A percentile compares a stretch with the other conserved stretches of the same genome.
These are phyloP conservation scores for Glyptemys insculpta DNA, from an alignment of 2,797 vertebrate genomes.

Conservation along the genomic window DNA sequence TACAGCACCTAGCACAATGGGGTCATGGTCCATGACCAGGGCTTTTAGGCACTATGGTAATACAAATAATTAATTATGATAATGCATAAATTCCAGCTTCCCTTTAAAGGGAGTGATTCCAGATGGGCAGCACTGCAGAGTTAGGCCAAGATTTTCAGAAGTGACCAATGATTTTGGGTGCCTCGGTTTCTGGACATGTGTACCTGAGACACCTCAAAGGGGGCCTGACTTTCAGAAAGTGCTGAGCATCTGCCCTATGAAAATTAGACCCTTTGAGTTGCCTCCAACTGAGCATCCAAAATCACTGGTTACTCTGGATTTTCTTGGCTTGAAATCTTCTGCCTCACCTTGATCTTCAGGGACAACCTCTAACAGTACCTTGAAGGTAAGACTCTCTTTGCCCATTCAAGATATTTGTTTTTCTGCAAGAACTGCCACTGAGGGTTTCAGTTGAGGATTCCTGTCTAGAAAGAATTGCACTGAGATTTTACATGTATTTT, in stretches of 20 bases:
- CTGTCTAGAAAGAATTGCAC: background rate
- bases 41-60: background rate
- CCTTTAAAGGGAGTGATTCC: background rate
- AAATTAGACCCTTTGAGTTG: background rate
- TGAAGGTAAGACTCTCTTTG: background rate
- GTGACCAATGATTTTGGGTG: background rate
- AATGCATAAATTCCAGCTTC: background rate
- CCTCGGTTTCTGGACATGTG: background rate
- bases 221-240: background rate
- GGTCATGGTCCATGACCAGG: background rate
- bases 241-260: background rate
- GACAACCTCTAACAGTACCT: background rate
- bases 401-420: background rate
- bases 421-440: fast-evolving
- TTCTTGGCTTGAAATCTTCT: background rate
- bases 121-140: background rate
- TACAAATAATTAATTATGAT: background rate
- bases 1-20: background rate
- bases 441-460: background rate
- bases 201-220: background rate
- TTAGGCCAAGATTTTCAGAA: background rate
- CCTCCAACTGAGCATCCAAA: background rate
- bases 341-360: background rate
- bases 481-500: conserved; percentile 3
- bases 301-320: background rate